phyloP scores from a whole-genome alignment of 2,113 vertebrate species.

The Planiliza haematocheilus region DNA sequence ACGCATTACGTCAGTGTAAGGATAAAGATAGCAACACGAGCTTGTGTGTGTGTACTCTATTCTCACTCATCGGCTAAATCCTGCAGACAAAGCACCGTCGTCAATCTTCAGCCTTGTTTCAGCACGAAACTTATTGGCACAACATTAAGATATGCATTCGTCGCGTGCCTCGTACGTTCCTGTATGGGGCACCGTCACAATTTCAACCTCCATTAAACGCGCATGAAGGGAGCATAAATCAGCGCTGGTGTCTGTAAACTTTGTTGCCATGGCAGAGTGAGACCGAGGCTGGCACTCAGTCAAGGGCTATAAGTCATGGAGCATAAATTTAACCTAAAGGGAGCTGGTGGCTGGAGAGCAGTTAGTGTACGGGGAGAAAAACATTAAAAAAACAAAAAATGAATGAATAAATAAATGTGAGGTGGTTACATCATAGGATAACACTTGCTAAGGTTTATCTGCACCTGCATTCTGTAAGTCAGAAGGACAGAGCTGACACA shows the following conservation, averaged over 20 bases:
- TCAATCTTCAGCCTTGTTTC: slow-evolving; percentile 51
- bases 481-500: not conserved
- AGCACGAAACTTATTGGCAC: not conserved
- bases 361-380: not conserved
- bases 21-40: no score
- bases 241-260: slow-evolving; percentile 30
- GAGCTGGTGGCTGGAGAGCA: slow-evolving; percentile 7
- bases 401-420: no score
- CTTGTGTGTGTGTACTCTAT: not conserved
- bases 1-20: no score
- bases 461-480: not conserved
- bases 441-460: not conserved
- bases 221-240: slow-evolving; percentile 40
- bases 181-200: not conserved
- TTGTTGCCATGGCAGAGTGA: slow-evolving; percentile 15
- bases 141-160: slow-evolving; percentile 55
- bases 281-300: slow-evolving; percentile 24
- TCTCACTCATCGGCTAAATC: slow-evolving; percentile 21
- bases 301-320: slow-evolving; percentile 31
- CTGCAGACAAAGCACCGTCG: slow-evolving; percentile 48
- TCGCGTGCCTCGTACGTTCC: slow-evolving; percentile 28
- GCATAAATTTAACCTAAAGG: slow-evolving; percentile 31
- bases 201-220: slow-evolving; percentile 51
- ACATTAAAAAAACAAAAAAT: not conserved
- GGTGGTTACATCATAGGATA: no score